Evolutionary conservation across 2,797 vertebrate species (phyloP), one percentile per base, ranked within the genome.

Genomic region (Anguilla obscura): DNA sequence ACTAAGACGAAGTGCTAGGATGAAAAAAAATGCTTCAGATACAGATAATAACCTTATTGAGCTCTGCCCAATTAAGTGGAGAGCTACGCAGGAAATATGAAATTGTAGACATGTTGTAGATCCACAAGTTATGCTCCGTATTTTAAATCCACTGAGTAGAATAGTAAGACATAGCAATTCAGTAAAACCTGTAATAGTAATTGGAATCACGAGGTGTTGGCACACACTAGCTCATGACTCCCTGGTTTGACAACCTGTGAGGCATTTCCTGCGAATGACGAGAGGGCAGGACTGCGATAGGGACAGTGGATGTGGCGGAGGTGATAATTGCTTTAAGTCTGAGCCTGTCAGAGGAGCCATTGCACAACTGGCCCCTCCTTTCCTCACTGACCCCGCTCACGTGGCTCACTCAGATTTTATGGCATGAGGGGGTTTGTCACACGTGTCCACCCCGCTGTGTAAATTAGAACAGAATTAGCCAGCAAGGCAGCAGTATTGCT

Each of bases 261-360:
- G 63, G n/a, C 9, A 6, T 69, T 69, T 69, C 27, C 63, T 69
- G 63, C n/a, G 7, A 69, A 69, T 27, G 63, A 69, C 63, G n/a
- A n/a, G 1, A 58, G 1, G 24, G 63, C 63, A 69, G 63, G 63
- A 69, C 24, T 27, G n/a, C 6, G 18, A 69, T 69, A 27, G 63
- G 63, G 24, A 69, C 63, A 69, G 24, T 69, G 63, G 63, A 69
- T 69, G 63, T 8, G 63, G n/a, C 8, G 27, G 27, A 27, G 63
- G 63, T 69, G 63, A 69, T 69, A 69, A 69, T 69, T 69, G n/a
- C 63, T 69, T 69, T 69, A 69, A 69, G 63, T 69, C 63, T 6
- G 24, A 69, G 63, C 63, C 24, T n/a, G 63, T 69, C n/a, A 27
- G n/a, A 69, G 63, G 63, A 69, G 63, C 12, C 56, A 18, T 58